Evolutionary conservation across 2,797 vertebrate species (phyloP).

Genomic region (Clarias fuscus): DNA sequence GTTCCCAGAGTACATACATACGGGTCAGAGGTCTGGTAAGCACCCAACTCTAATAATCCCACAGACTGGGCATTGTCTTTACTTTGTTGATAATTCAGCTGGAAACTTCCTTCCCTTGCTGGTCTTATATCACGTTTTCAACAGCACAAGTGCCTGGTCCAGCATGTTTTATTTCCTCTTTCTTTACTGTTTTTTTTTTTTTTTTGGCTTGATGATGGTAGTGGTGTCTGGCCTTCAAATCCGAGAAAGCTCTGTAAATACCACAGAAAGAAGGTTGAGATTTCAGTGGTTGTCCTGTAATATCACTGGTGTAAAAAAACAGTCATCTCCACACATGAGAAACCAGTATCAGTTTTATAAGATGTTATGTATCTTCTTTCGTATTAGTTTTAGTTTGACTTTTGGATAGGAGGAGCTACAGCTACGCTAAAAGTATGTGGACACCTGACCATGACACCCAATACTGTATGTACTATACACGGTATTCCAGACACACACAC

Average conservation of each 20-base stretch:
- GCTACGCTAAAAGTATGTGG: not conserved
- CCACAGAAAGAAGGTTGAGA: not conserved
- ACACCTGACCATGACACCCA: not conserved
- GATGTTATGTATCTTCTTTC: not conserved
- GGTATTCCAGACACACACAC: too few relatives aligned
- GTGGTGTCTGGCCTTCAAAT: not conserved
- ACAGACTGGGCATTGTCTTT: conserved; percentile 38
- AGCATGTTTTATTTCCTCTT: conserved; percentile 19
- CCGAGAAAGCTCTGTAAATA: not conserved
- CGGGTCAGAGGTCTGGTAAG: conserved; percentile 32
- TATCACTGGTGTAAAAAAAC: not conserved
- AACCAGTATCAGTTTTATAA: not conserved
- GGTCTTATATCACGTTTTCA: conserved; percentile 29
- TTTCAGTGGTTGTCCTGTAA: not conserved
- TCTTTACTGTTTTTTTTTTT: not conserved
- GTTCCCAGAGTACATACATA: conserved; percentile 37
- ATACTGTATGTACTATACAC: not conserved
- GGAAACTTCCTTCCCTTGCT: conserved; percentile 37
- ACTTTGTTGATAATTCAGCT: conserved; percentile 39
- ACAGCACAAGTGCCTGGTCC: not conserved
- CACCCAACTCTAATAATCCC: conserved; percentile 40
- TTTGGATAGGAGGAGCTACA: not conserved
- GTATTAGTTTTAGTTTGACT: not conserved
- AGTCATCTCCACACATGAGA: not conserved
- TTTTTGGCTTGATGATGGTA: not conserved